Percentiles rank a stretch among this genome's conserved stretches.
Evolutionary conservation across 1,140 invertebrate genomes (phyloP).

Genomic region (Atta colombica): DNA sequence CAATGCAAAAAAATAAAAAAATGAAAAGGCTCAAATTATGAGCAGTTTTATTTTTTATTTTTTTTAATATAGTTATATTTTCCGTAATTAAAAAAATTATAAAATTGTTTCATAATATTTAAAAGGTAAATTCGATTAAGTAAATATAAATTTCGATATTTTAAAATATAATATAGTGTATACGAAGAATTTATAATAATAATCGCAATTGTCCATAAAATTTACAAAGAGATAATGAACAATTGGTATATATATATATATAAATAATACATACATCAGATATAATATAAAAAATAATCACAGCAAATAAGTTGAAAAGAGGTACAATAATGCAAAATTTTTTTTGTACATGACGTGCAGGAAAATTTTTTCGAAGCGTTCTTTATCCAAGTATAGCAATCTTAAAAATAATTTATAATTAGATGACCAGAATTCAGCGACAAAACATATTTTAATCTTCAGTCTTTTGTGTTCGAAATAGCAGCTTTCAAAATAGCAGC

Average conservation of each 20-base stretch:
- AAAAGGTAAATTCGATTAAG: neutral
- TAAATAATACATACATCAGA: neutral
- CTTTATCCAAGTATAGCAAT: neutral
- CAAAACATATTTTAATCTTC: constrained; percentile 8
- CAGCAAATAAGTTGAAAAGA: neutral
- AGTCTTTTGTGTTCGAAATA: constrained; percentile 33
- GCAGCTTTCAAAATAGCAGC: constrained; percentile 5
- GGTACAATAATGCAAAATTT: constrained; percentile 1
- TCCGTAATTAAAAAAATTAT: neutral
- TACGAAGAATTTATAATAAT: neutral
- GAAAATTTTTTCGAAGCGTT: constrained; percentile 1
- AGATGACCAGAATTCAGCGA: constrained; percentile 38
- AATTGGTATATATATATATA: neutral
- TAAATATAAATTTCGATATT: neutral
- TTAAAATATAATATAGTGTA: neutral
- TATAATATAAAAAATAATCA: neutral
- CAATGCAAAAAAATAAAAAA: no score
- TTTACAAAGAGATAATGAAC: neutral
- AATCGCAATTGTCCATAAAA: neutral
- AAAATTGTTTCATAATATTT: neutral
- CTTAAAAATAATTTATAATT: constrained; percentile 38
- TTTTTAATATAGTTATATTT: no score
- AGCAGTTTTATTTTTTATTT: no score
- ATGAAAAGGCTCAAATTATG: no score
- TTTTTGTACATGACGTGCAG: neutral